Conservation (phyloP, 2,113 vertebrate genomes). For the Sylvia atricapilla region DNA sequence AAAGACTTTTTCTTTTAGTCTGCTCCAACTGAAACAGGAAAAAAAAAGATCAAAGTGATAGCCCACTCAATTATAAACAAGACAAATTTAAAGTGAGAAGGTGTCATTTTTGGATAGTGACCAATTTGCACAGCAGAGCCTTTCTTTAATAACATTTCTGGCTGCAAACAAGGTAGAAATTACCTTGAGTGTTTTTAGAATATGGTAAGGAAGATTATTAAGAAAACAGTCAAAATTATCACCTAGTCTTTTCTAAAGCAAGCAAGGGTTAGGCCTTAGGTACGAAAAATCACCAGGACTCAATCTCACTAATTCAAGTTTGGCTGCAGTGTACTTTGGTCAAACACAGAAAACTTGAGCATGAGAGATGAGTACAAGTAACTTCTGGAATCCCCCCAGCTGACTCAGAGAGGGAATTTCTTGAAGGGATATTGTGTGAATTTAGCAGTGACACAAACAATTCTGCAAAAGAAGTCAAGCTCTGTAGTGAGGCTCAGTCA, state of each 20-base stretch:
- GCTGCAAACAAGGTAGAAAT: neutral
- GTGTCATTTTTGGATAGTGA: neutral
- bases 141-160: neutral
- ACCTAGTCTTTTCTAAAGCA: neutral
- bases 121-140: neutral
- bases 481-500: neutral
- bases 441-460: neutral
- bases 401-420: neutral
- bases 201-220: neutral
- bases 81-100: slow-evolving; percentile 51
- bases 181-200: neutral
- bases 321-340: neutral
- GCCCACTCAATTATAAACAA: slow-evolving; percentile 64
- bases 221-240: neutral
- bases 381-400: neutral
- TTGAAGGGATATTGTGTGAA: neutral
- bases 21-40: slow-evolving; percentile 42
- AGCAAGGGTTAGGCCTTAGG: neutral
- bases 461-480: neutral
- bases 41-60: slow-evolving; percentile 51
- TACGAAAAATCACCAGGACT: neutral
- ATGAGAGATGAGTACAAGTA: neutral
- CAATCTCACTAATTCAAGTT: neutral
- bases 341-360: neutral
- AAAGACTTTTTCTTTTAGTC: slow-evolving; percentile 31